Evolutionary conservation across 2,113 vertebrate genomes (phyloP).

Genomic region (Crotalus viridis): DNA sequence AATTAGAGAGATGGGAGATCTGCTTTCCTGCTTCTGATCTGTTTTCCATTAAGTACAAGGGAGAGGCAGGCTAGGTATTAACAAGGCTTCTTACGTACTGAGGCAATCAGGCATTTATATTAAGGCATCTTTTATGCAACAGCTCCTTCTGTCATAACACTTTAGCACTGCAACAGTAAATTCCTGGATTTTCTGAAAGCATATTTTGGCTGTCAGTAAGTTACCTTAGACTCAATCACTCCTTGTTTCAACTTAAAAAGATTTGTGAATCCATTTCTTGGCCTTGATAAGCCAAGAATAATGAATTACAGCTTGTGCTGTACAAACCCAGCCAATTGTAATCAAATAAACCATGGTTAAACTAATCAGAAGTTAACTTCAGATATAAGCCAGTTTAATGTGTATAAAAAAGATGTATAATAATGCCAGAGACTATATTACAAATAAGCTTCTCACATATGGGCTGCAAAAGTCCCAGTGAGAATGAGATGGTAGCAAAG

Average conservation of each 20-base stretch:
- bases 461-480: background rate
- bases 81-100: background rate
- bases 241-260: background rate
- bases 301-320: background rate
- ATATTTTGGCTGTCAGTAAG: background rate
- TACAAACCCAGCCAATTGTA: background rate
- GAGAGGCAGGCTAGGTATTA: background rate
- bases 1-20: background rate
- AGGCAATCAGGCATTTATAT: background rate
- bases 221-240: background rate
- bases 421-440: background rate
- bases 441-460: background rate
- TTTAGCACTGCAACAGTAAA: background rate
- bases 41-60: background rate
- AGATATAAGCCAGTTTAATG: background rate
- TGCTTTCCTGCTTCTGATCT: background rate
- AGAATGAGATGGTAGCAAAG: background rate
- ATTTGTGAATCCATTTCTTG: background rate
- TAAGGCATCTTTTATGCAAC: background rate
- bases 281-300: background rate
- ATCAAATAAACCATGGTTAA: background rate
- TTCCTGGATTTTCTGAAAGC: background rate
- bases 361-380: background rate
- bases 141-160: background rate
- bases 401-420: background rate